Conservation (phyloP, 1,140 invertebrate species). For the Zophobas atratus region DNA sequence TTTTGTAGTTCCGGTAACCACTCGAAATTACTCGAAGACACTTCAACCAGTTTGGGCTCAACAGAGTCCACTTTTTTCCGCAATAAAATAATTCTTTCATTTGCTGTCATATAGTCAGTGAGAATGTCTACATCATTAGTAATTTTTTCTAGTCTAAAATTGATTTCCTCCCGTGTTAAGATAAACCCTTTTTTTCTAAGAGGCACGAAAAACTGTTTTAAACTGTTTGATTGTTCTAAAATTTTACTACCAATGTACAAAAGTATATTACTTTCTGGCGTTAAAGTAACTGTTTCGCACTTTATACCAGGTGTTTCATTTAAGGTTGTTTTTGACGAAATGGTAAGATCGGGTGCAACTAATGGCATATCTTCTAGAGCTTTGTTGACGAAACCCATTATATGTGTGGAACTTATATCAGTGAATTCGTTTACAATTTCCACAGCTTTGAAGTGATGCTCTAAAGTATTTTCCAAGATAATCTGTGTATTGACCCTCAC, state of each 20-base stretch:
- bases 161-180: too few species aligned
- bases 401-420: too few species aligned
- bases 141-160: conserved; percentile 31
- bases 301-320: background rate
- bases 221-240: too few species aligned
- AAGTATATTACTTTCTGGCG: too few species aligned
- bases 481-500: too few species aligned
- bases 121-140: conserved; percentile 57
- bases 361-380: background rate
- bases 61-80: conserved; percentile 16
- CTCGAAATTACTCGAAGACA: background rate
- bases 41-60: conserved; percentile 15
- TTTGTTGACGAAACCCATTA: too few species aligned
- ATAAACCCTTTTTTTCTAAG: background rate
- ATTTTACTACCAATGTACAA: too few species aligned
- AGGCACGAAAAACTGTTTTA: background rate
- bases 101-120: conserved; percentile 44
- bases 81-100: conserved; percentile 68
- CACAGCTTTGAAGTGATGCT: too few species aligned
- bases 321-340: background rate
- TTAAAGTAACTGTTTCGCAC: background rate
- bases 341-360: background rate
- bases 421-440: too few species aligned
- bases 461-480: too few species aligned
- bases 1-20: conserved; percentile 70